These are phyloP conservation scores for Asobara japonica DNA, from an alignment of 1,140 invertebrate species.

Conservation along the genomic window DNA sequence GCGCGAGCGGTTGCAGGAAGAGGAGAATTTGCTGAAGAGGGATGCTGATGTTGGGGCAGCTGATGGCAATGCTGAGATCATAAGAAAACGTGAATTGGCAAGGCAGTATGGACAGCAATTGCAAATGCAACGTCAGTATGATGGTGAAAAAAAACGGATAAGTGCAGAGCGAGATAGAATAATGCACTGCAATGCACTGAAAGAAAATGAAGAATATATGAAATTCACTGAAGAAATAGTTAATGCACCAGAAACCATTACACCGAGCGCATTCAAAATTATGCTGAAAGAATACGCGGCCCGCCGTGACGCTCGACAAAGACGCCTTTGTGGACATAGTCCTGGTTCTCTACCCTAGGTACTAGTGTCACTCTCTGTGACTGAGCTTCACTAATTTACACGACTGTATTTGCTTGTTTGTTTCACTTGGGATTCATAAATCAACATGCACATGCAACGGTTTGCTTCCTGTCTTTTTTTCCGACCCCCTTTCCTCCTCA, in stretches of 20 bases:
- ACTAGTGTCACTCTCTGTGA: neutral
- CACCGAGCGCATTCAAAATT: conserved; percentile 45
- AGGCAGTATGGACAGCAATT: conserved; percentile 41
- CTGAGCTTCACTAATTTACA: conserved; percentile 27
- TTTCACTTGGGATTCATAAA: conserved; percentile 19
- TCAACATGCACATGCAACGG: neutral
- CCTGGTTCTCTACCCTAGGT: neutral
- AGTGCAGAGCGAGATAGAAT: conserved; percentile 34
- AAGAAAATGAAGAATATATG: conserved; percentile 38
- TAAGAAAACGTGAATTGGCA: conserved; percentile 30
- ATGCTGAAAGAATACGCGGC: conserved; percentile 39
- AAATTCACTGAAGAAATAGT: conserved; percentile 39
- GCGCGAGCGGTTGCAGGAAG: conserved; percentile 14
- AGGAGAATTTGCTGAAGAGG: conserved; percentile 36
- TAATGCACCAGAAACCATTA: conserved; percentile 41
- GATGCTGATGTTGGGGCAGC: conserved; percentile 39
- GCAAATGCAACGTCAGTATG: conserved; percentile 39
- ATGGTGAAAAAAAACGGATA: conserved; percentile 3
- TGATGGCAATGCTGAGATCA: conserved; percentile 13
- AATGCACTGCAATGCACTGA: conserved; percentile 4
- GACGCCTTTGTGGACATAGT: conserved; percentile 31
- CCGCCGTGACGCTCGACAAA: conserved; percentile 37
- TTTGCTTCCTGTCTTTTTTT: neutral
- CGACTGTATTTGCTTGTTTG: neutral
- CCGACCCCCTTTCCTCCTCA: neutral